These are phyloP conservation scores for Champsocephalus gunnari DNA, from an alignment of 2,797 vertebrate genomes.

Conservation along the genomic window DNA sequence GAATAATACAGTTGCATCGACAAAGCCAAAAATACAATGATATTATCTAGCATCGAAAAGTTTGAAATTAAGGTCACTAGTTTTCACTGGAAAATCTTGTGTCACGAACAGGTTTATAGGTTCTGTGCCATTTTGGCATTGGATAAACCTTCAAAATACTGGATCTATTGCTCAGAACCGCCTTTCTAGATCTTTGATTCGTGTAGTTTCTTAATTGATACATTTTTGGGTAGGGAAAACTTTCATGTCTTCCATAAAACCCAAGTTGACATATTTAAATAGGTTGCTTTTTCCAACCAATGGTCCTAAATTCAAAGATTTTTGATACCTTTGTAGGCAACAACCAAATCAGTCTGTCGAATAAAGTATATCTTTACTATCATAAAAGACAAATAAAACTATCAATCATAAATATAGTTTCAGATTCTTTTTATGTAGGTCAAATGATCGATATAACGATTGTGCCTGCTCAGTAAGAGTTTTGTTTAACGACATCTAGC, in stretches of 20 bases:
- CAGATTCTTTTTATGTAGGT: background rate
- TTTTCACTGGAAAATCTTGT: slow-evolving; percentile 15
- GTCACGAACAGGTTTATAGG: background rate
- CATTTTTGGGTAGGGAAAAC: background rate
- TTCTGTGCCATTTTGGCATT: background rate
- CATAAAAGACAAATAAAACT: background rate
- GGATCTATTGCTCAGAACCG: background rate
- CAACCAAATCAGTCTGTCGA: too few relatives aligned
- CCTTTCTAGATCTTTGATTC: background rate
- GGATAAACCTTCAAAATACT: slow-evolving; percentile 3
- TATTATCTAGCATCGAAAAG: background rate
- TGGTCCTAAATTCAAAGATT: background rate
- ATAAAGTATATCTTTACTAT: too few relatives aligned
- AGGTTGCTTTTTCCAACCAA: background rate
- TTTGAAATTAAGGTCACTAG: background rate
- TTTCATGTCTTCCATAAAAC: background rate
- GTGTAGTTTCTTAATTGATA: background rate
- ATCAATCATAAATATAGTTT: background rate
- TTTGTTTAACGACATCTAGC: slow-evolving; percentile 23
- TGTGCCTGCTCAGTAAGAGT: background rate
- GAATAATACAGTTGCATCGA: background rate
- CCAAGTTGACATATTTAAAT: background rate
- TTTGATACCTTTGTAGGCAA: too few relatives aligned
- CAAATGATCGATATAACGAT: background rate
- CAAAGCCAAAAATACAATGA: slow-evolving; percentile 1